Base-by-base conservation (phyloP, 2,797 vertebrate species). In the Xyrichtys novacula region DNA sequence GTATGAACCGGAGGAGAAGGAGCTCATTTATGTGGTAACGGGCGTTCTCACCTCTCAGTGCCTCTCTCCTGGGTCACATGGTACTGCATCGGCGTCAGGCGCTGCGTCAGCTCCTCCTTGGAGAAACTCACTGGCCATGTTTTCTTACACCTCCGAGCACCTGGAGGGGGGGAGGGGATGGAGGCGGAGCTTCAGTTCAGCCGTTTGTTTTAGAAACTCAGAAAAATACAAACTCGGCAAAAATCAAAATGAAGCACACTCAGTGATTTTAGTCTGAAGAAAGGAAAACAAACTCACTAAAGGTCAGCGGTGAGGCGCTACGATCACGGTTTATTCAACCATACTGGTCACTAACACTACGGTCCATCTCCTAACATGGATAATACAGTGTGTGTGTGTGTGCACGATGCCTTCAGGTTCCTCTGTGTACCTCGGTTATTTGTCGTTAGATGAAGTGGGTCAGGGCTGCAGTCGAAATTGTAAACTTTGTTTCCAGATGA, bases 51-150 rank as follows among this genome's bases (percentile, higher is more conserved):
- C 98, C 96, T 97, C 91, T 99, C 98, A 0, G 98, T 99, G 59
- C 96, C 98, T 85, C 95, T 96, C 89, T 99, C 96, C 92, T 99
- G 98, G 87, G 98, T 99, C 57, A 99, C 95, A 69, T 96, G 96
- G 92, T 95, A 99, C 83, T 99, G 96, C 88, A 94, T 85, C 6
- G 97, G 96, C 5, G 96, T 96, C 76, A 99, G 93, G 5, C 96
- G 94, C 84, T 97, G 95, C 91, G 81, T 96, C 92, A 99, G 91
- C 71, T 99, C 96, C 87, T 98, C 93, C 88, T 95, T 91, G 63
- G 96, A 80, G 90, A 98, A 98, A 73, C 88, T 93, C 90, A 96
- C 92, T 49, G 97, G 96, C 95, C 94, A 98, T 65, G 91, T 95
- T 89, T 95, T 98, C 92, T 96, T 97, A 85, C 94, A 94, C 78